Conservation (phyloP, 2,797 vertebrate species). For the Acestrorhynchus altus region DNA sequence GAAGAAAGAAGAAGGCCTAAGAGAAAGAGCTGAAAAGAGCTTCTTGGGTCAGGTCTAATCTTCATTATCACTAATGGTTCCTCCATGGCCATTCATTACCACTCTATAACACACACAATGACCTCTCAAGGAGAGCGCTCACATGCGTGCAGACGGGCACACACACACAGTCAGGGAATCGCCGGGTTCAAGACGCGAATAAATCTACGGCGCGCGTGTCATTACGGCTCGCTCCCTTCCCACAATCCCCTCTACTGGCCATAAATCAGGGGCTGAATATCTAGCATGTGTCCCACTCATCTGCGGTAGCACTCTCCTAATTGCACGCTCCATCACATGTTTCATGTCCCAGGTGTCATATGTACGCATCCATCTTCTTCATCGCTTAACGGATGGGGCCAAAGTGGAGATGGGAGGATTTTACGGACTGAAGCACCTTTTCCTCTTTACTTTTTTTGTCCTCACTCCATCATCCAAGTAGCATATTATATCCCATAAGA, state of each 20-base stretch:
- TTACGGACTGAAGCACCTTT: slow-evolving; percentile 5
- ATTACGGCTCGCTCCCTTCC: slow-evolving; percentile 70
- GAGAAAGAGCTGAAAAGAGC: slow-evolving; percentile 63
- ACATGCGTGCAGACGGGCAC: background rate
- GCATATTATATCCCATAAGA: no score
- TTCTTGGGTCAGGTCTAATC: slow-evolving; percentile 67
- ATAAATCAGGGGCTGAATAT: slow-evolving; percentile 79
- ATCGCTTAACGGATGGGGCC: slow-evolving; percentile 15
- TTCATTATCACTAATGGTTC: slow-evolving; percentile 77
- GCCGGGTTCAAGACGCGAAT: slow-evolving; percentile 63
- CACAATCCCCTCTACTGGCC: slow-evolving; percentile 68
- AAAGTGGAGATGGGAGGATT: background rate
- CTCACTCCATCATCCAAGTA: background rate
- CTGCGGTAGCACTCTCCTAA: slow-evolving; percentile 70
- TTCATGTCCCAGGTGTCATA: slow-evolving; percentile 71
- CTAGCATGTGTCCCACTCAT: slow-evolving; percentile 66
- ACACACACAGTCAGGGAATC: slow-evolving; percentile 65
- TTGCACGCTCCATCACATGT: slow-evolving; percentile 78
- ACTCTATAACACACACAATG: slow-evolving; percentile 67
- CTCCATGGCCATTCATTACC: slow-evolving; percentile 61
- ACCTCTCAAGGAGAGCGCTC: slow-evolving; percentile 76
- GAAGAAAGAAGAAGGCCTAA: slow-evolving; percentile 34
- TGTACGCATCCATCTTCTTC: slow-evolving; percentile 73
- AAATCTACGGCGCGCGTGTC: slow-evolving; percentile 75
- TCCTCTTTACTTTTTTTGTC: background rate